phyloP scores from a whole-genome alignment of 2,797 vertebrate species.

The Dendrocincla tyrannina region DNA sequence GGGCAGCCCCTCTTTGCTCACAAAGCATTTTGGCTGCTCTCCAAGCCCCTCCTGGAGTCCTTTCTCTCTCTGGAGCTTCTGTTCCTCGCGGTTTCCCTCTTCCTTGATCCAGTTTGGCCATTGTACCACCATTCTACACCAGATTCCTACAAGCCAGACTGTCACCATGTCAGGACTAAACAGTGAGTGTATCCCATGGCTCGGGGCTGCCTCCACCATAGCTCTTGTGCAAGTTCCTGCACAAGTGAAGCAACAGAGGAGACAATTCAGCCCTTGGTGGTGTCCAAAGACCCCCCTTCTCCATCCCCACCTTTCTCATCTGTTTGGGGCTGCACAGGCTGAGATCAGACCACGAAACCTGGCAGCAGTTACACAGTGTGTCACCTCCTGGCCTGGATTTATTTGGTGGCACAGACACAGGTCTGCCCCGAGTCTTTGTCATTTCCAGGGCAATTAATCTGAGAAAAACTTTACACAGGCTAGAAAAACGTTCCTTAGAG shows the following conservation, averaged over 20 bases:
- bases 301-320: background rate
- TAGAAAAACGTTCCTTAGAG: background rate
- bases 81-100: too few relatives aligned
- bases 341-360: background rate
- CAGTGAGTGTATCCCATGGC: too few relatives aligned
- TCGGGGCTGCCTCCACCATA: too few relatives aligned
- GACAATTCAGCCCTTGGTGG: too few relatives aligned
- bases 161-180: too few relatives aligned
- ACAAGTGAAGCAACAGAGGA: too few relatives aligned
- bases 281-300: background rate
- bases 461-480: background rate
- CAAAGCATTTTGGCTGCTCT: background rate
- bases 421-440: background rate
- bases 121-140: too few relatives aligned
- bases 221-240: too few relatives aligned
- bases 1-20: background rate
- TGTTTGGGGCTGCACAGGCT: background rate
- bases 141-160: too few relatives aligned
- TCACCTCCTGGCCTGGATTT: background rate
- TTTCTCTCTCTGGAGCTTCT: background rate
- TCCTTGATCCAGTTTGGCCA: too few relatives aligned
- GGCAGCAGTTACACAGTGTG: background rate
- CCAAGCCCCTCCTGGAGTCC: background rate
- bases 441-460: conserved; percentile 5
- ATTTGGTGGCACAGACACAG: background rate